A percentile compares a stretch with the other conserved stretches of the same genome.
phyloP scores from a whole-genome alignment of 2,113 vertebrate genomes.

The Muscicapa adusta region DNA sequence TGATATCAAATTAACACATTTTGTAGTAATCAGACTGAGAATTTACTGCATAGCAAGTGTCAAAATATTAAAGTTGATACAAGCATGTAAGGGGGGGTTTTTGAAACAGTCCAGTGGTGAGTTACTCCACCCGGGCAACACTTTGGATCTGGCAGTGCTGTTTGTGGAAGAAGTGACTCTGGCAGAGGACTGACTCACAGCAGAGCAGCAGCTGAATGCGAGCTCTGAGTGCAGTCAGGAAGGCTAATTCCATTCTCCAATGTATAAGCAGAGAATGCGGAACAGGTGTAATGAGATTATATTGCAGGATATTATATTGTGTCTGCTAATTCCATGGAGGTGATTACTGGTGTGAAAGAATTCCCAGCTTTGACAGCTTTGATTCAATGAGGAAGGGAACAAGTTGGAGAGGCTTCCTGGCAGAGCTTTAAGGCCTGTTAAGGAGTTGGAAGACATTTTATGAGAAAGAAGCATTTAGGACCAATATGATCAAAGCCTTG shows the following conservation, averaged over 20 bases:
- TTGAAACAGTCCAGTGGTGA: not conserved
- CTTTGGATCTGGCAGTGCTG: not conserved
- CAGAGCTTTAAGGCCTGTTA: not conserved
- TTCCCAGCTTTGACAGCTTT: not conserved
- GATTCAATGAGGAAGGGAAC: not conserved
- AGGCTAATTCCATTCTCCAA: not conserved
- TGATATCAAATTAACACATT: not conserved
- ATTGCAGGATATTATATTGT: not conserved
- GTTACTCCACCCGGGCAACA: accelerated
- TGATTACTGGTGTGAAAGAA: not conserved
- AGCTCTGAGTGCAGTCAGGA: not conserved
- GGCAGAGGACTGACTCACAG: not conserved
- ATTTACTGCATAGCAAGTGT: not conserved
- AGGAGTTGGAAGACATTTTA: not conserved
- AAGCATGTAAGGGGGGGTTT: not conserved
- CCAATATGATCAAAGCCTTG: not conserved
- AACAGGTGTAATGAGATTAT: constrained; percentile 24
- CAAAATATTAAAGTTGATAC: not conserved
- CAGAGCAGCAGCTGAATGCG: not conserved
- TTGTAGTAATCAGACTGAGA: not conserved
- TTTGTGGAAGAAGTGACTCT: not conserved
- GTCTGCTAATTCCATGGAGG: not conserved
- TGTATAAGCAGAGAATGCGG: not conserved
- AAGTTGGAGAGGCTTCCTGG: not conserved
- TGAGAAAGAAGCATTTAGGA: not conserved